Conservation (phyloP, 1,140 invertebrate genomes). For the Hydropsyche tenuis region DNA sequence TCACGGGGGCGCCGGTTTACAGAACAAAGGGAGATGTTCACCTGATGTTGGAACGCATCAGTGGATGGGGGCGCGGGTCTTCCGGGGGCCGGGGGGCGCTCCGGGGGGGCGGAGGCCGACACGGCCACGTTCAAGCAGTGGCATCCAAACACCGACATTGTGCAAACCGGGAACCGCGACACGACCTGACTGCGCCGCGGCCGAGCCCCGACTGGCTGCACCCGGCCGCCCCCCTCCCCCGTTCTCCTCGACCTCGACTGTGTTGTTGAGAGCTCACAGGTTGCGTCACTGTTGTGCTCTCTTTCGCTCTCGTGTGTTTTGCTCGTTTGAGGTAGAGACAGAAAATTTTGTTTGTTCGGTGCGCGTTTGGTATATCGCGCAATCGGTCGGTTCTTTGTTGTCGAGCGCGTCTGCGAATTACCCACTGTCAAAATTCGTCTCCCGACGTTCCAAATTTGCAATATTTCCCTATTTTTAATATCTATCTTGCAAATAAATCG, state of each 20-base stretch:
- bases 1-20: background rate
- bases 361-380: background rate
- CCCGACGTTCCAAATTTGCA: background rate
- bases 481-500: too few relatives aligned
- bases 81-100: background rate
- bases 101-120: background rate
- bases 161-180: background rate
- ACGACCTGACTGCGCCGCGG: background rate
- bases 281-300: too few relatives aligned
- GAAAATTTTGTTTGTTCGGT: background rate
- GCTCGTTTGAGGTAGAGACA: background rate
- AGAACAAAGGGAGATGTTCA: background rate
- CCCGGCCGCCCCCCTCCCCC: background rate
- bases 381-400: background rate
- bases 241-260: background rate
- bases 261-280: too few relatives aligned
- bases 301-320: background rate
- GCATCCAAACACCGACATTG: background rate
- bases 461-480: background rate
- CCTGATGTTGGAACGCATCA: background rate
- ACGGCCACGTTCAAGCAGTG: background rate
- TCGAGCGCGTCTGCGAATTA: constrained; percentile 7
- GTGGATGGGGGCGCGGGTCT: background rate
- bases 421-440: background rate
- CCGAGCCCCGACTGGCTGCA: background rate